These are phyloP conservation scores for Trematomus bernacchii DNA, from an alignment of 2,797 vertebrate species.

Conservation along the genomic window DNA sequence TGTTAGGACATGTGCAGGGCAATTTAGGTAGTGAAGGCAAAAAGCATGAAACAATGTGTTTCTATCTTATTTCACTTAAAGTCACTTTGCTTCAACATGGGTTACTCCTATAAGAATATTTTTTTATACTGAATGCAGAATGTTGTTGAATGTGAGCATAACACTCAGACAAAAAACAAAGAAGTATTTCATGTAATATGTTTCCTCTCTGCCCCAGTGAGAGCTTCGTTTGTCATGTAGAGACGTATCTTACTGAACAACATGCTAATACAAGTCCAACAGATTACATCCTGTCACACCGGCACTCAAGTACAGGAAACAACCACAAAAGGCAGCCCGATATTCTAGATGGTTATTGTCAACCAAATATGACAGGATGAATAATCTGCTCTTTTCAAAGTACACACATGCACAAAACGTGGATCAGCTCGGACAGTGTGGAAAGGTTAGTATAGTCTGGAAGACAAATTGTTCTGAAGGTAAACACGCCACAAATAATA, in stretches of 20 bases:
- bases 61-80: slow-evolving; percentile 8
- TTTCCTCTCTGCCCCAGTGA: not conserved
- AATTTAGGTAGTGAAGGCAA: slow-evolving; percentile 20
- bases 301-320: not conserved
- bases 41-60: slow-evolving; percentile 26
- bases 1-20: slow-evolving; percentile 53
- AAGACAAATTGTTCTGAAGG: not conserved
- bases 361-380: not conserved
- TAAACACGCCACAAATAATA: not conserved
- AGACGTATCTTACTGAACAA: not conserved
- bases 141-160: not conserved
- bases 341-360: not conserved
- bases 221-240: slow-evolving; percentile 13
- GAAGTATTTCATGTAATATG: not conserved
- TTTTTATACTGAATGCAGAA: not conserved
- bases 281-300: not conserved
- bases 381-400: not conserved
- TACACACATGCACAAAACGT: not conserved
- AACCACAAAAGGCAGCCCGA: not conserved
- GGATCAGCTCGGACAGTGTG: not conserved
- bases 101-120: not conserved
- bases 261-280: slow-evolving; percentile 24
- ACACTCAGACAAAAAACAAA: slow-evolving; percentile 13
- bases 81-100: not conserved
- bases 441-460: not conserved